Evolutionary conservation across 1,140 invertebrate genomes (phyloP), one percentile per base, ranked within the genome.

Genomic region (Himalopsyche phryganea): DNA sequence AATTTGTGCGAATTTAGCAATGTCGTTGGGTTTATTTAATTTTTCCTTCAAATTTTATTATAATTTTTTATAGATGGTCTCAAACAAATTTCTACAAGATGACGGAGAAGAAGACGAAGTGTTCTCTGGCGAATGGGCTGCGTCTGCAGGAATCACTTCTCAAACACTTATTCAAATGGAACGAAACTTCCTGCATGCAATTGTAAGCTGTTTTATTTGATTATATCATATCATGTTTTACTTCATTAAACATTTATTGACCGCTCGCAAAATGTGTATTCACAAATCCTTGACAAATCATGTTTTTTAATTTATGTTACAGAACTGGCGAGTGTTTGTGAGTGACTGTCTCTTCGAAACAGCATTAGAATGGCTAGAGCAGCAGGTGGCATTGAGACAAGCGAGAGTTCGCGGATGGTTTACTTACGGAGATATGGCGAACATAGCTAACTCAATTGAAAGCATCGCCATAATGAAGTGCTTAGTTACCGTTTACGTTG

Each of bases 11-110:
- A n/a, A n/a, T n/a, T n/a, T n/a, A n/a, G n/a, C n/a, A n/a, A n/a
- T 28, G 23, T 28, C 9, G 9, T 9, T 28, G 23, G 9, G 23
- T 28, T 3, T 28, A 28, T 28, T 28, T 28, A 28, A 28, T 28
- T 3, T n/a, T n/a, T n/a, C n/a, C n/a, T 28, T 3, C 23, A 28
- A 28, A 28, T 28, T 1, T 2, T 11, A 33, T 63, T 57, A 59
- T 60, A 36, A 38, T 66, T 65, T 67, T 65, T 72, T 80, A 14
- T 68, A 97, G 94, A 90, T 98, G 87, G 88, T 97, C 66, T 94
- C 94, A 19, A 94, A 91, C 66, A 98, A 98, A 80, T 96, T 93
- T 75, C 78, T 96, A 65, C 87, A 92, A 71, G 94, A 96, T 70
- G 89, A 93, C 72, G 94, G 93, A 47, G 89, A 92, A 75, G 86